These are phyloP conservation scores for Proterorhinus semilunaris DNA, from an alignment of 2,113 vertebrate species.

Conservation along the genomic window DNA sequence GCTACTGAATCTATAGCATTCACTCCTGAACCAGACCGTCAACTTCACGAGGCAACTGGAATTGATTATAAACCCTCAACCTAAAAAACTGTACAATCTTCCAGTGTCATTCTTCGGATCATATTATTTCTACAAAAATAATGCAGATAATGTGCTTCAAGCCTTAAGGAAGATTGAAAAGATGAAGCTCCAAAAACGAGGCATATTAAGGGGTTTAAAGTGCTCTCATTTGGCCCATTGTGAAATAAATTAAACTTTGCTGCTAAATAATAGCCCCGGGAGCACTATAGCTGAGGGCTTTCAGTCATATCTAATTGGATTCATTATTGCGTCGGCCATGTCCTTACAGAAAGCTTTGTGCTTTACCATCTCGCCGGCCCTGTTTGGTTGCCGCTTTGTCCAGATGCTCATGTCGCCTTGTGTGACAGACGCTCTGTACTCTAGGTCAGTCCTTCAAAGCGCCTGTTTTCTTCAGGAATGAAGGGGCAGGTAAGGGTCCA, in stretches of 20 bases:
- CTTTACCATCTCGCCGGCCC: slow-evolving; percentile 4
- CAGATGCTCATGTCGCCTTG: slow-evolving; percentile 48
- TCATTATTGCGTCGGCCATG: slow-evolving; percentile 11
- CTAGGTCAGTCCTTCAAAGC: slow-evolving; percentile 66
- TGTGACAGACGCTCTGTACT: slow-evolving; percentile 66
- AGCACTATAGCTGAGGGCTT: slow-evolving; percentile 8
- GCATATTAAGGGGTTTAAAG: slow-evolving; percentile 11
- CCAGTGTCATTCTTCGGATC: neutral
- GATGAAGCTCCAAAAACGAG: neutral
- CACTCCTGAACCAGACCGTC: neutral
- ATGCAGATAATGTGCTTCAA: neutral
- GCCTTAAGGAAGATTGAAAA: neutral
- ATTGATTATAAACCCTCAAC: neutral
- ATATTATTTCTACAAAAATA: neutral
- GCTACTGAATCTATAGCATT: neutral
- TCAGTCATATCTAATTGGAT: slow-evolving; percentile 23
- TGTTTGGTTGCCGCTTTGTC: slow-evolving; percentile 35
- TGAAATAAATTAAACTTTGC: slow-evolving; percentile 17
- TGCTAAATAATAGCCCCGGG: slow-evolving; percentile 10
- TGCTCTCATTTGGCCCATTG: neutral
- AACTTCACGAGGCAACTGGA: neutral
- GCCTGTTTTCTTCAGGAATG: slow-evolving; percentile 64
- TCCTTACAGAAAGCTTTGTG: slow-evolving; percentile 11
- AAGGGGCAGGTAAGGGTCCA: slow-evolving; percentile 60
- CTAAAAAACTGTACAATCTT: neutral